phyloP scores from a whole-genome alignment of 2,888 invertebrate genomes.

The Microctonus aethiopoides region DNA sequence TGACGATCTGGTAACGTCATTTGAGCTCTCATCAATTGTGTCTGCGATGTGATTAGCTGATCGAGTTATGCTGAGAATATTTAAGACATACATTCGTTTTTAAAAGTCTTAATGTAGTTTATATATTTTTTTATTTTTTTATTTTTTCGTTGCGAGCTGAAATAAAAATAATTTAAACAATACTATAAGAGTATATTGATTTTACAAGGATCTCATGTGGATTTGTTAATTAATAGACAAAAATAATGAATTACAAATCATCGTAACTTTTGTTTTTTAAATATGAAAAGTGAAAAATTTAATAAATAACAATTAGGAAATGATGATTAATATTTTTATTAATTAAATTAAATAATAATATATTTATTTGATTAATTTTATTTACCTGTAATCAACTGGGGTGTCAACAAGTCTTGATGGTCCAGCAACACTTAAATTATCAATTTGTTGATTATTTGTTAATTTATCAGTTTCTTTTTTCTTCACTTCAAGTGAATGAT shows the following conservation, averaged over 20 bases:
- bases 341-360: too few species aligned
- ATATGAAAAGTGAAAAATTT: too few species aligned
- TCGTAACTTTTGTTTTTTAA: too few species aligned
- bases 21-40: slow-evolving; percentile 44
- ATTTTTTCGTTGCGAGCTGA: slow-evolving; percentile 23
- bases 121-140: slow-evolving; percentile 25
- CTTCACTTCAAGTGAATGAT: slow-evolving; percentile 43
- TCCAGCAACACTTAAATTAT: slow-evolving; percentile 56
- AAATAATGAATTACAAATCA: slow-evolving; percentile 2
- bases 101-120: slow-evolving; percentile 28
- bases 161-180: slow-evolving; percentile 26
- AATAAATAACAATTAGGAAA: slow-evolving; percentile 8
- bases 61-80: slow-evolving; percentile 52
- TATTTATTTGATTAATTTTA: too few species aligned
- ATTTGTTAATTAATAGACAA: neutral
- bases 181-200: slow-evolving; percentile 1
- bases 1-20: slow-evolving; percentile 41
- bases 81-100: slow-evolving; percentile 40
- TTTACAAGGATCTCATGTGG: neutral
- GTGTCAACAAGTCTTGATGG: slow-evolving; percentile 59
- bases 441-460: slow-evolving; percentile 45
- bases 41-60: slow-evolving; percentile 44
- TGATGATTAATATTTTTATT: neutral
- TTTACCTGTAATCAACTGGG: slow-evolving; percentile 59
- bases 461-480: slow-evolving; percentile 47